These are phyloP conservation scores for Buathra laborator DNA, from an alignment of 2,888 invertebrate genomes.

Conservation along the genomic window DNA sequence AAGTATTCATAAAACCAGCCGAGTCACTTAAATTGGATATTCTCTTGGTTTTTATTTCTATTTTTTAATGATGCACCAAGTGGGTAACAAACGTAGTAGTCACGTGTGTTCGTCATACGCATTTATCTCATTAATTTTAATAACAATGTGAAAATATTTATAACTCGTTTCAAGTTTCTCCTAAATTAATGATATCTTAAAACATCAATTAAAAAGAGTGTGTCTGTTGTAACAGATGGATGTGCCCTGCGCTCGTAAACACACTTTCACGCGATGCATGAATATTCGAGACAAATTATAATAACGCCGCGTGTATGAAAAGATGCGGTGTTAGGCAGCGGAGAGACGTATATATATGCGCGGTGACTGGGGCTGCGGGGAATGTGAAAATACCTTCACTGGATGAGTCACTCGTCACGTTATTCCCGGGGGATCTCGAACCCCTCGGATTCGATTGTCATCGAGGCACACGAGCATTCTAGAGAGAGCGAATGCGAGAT, in stretches of 20 bases:
- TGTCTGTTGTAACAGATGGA: not conserved
- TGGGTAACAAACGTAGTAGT: no score
- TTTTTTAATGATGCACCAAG: no score
- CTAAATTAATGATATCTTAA: conserved; percentile 5
- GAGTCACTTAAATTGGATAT: no score
- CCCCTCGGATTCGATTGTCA: conserved; percentile 16
- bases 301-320: no score
- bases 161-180: conserved; percentile 20
- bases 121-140: not conserved
- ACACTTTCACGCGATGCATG: conserved; percentile 19
- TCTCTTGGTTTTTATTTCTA: no score
- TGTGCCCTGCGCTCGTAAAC: not conserved
- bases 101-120: no score
- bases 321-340: not conserved
- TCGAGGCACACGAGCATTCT: not conserved
- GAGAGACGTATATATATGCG: not conserved
- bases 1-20: no score
- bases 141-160: not conserved
- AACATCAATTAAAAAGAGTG: conserved; percentile 5
- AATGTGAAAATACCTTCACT: conserved; percentile 19
- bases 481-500: conserved; percentile 37
- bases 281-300: not conserved
- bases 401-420: conserved; percentile 50
- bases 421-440: conserved; percentile 44
- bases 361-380: not conserved